Evolutionary conservation across 1,140 invertebrate species (phyloP).

Genomic region (Daktulosphaira vitifoliae): DNA sequence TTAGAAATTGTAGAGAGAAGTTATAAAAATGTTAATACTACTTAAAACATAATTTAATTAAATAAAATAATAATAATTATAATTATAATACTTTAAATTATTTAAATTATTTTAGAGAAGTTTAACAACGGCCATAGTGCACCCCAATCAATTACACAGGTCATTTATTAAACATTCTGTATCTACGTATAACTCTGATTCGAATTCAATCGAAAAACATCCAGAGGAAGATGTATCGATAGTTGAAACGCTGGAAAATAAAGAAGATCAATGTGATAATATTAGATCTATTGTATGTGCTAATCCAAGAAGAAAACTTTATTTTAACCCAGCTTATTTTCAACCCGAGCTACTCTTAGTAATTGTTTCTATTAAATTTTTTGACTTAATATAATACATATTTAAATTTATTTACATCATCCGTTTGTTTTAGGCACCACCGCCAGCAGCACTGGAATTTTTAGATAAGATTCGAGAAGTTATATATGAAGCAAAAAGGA

Average conservation of each 20-base stretch:
- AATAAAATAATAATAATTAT: not conserved
- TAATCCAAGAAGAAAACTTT: constrained; percentile 63
- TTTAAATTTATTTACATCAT: not conserved
- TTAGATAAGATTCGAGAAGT: constrained; percentile 77
- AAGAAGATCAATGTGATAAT: constrained; percentile 53
- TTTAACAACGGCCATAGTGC: constrained; percentile 22
- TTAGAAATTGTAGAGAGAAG: not conserved
- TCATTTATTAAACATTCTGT: not conserved
- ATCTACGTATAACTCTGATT: constrained; percentile 40
- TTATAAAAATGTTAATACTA: not conserved
- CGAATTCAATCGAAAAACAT: constrained; percentile 56
- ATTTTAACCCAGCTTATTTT: constrained; percentile 81
- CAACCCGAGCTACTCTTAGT: constrained; percentile 73
- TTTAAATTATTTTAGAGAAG: constrained; percentile 20
- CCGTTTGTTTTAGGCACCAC: constrained; percentile 58
- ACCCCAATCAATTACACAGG: not conserved
- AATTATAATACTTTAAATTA: not conserved
- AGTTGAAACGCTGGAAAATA: constrained; percentile 62
- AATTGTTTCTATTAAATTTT: no score
- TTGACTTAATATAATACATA: not conserved
- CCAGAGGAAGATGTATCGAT: constrained; percentile 75
- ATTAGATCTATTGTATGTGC: constrained; percentile 53
- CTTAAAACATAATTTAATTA: not conserved
- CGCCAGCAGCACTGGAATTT: constrained; percentile 76
- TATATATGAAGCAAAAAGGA: constrained; percentile 74